These are phyloP conservation scores for Cassiopea xamachana DNA, from an alignment of 30 jellyfish, hydroid and myxozoan genomes.

Conservation along the genomic window DNA sequence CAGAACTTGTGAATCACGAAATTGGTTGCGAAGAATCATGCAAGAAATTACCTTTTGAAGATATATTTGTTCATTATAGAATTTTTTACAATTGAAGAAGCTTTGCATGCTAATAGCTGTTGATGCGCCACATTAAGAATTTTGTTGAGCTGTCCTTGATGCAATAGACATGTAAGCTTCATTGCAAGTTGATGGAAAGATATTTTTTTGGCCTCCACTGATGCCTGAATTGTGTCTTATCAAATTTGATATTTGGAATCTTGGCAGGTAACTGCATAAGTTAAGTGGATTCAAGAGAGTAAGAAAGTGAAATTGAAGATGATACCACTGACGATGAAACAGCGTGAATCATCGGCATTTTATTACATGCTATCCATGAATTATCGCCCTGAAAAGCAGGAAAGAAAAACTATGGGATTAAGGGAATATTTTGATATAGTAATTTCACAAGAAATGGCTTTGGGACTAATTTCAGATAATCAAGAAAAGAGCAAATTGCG, in stretches of 20 bases:
- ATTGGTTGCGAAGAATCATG: too few relatives aligned
- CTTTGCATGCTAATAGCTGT: too few relatives aligned
- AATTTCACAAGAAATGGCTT: constrained; percentile 52
- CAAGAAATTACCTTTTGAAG: too few relatives aligned
- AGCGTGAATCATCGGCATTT: constrained; percentile 59
- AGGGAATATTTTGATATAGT: constrained; percentile 40
- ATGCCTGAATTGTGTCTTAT: neutral
- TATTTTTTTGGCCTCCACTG: too few relatives aligned
- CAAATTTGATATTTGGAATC: neutral
- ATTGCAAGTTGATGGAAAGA: too few relatives aligned
- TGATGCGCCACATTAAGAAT: too few relatives aligned
- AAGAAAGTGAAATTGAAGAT: neutral
- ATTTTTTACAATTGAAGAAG: too few relatives aligned
- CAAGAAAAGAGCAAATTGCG: neutral
- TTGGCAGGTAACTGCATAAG: neutral
- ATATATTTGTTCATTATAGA: too few relatives aligned
- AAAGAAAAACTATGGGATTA: neutral
- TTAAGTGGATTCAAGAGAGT: neutral
- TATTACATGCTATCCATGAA: constrained; percentile 42
- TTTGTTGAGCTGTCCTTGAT: too few relatives aligned
- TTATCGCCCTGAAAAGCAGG: neutral
- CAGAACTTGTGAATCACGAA: too few relatives aligned
- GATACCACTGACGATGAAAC: constrained; percentile 64
- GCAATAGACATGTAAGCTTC: too few relatives aligned
- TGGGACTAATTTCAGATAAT: constrained; percentile 17